Conservation (phyloP, 2,888 invertebrate species). For the Aphodius sticticus region DNA sequence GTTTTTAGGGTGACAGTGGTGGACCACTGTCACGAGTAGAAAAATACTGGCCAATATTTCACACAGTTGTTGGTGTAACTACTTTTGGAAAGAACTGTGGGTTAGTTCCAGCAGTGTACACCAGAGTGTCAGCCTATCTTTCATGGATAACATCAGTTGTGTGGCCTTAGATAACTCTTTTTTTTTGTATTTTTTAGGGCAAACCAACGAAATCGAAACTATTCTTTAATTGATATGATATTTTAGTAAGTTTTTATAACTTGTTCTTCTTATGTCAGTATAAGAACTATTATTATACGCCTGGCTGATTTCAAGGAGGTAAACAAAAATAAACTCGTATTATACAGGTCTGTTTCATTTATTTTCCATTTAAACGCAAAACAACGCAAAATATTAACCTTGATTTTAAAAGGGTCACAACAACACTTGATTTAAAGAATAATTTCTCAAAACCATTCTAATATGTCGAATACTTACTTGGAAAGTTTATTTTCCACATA, state of each 20-base stretch:
- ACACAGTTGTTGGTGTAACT: slow-evolving; percentile 60
- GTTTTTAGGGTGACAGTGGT: slow-evolving; percentile 65
- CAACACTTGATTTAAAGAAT: too few species aligned
- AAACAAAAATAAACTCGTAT: slow-evolving; percentile 7
- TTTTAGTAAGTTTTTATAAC: too few species aligned
- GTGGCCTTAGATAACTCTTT: slow-evolving; percentile 51
- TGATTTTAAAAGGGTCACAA: not conserved
- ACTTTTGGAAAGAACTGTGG: slow-evolving; percentile 58
- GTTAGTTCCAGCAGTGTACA: slow-evolving; percentile 59
- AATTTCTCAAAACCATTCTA: too few species aligned
- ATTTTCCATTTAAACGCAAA: not conserved
- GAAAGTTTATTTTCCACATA: too few species aligned
- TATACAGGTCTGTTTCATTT: not conserved
- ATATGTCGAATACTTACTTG: too few species aligned
- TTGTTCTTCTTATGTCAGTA: not conserved
- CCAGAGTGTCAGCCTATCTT: slow-evolving; percentile 58
- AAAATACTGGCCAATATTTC: slow-evolving; percentile 53
- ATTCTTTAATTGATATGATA: too few species aligned
- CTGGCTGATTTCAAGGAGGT: not conserved
- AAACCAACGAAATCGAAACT: too few species aligned
- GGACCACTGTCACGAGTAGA: slow-evolving; percentile 62
- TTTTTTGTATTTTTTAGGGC: not conserved
- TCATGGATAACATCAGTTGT: slow-evolving; percentile 61
- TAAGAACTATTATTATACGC: not conserved
- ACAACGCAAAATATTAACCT: not conserved